Evolutionary conservation across 2,113 vertebrate species (phyloP), one percentile per base, ranked within the genome.

Genomic region (Oncorhynchus masou): DNA sequence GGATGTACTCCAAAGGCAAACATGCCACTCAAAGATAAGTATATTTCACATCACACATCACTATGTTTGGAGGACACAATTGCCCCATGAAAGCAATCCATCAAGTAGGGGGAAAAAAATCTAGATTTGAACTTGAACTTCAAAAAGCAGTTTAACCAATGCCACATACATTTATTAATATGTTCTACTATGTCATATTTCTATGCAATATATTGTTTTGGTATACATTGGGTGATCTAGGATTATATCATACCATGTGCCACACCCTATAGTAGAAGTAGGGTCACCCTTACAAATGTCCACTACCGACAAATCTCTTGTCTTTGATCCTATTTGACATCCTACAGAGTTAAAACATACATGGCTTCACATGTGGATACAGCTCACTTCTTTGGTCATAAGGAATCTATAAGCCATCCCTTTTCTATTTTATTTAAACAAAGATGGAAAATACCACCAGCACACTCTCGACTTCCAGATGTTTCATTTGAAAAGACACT

Each of bases 361-460:
- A 79, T 76, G 83, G 74, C 83, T 77, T 81, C 51, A 20, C 86
- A 80, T 86, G 84, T 76, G 76, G 79, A 76, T 74, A 12, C 27
- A 59, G 67, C 75, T 72, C 19, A 2, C 16, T 66, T 51, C 15
- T 39, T 20, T 65, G 77, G 59, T 79, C 81, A 73, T 59, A 65
- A 0, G 0, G 71, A 80, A 86, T 83, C 68, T 12, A 70, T 84
- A 81, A 85, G 70, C 77, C 12, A 74, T 79, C 78, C 51, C 62
- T 65, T 48, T 66, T 57, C 0, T 15, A 1, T 74, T 67, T 72
- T 76, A 75, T 81, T 81, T 71, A 73, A 79, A 79, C 66, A 83
- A 80, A 71, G 71, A 79, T 84, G 86, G 84, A 86, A 90, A 90
- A 88, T 85, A 89, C 83, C 88, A 83, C 78, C 68, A 82, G 59